Evolutionary conservation across 2,797 vertebrate genomes (phyloP).

Genomic region (Orientallactaga sibirica): DNA sequence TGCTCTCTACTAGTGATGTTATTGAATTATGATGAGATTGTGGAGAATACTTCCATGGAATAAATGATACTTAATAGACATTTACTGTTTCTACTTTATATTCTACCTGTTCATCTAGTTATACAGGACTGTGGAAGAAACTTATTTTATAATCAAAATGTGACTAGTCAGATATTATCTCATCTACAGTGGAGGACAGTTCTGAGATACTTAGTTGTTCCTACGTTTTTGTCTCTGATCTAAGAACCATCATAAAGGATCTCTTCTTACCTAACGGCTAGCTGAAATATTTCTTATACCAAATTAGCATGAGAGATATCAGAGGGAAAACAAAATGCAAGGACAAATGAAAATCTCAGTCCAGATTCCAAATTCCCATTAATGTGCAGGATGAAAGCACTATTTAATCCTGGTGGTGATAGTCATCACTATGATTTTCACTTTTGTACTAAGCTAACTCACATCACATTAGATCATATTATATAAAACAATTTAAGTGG

Average conservation of each 20-base stretch:
- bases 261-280: background rate
- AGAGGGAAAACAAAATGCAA: background rate
- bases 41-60: background rate
- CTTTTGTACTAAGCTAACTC: background rate
- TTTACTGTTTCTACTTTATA: background rate
- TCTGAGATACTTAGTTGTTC: background rate
- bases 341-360: background rate
- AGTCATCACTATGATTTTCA: background rate
- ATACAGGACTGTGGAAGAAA: background rate
- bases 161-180: background rate
- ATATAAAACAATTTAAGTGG: background rate
- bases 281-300: background rate
- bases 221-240: background rate
- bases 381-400: background rate
- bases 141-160: background rate
- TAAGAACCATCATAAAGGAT: background rate
- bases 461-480: background rate
- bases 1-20: background rate
- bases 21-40: background rate
- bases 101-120: background rate
- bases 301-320: background rate
- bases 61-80: background rate
- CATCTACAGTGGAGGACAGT: background rate
- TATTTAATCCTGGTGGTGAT: background rate
- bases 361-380: background rate